Percentiles rank a stretch among this genome's conserved stretches.
phyloP scores from a whole-genome alignment of 2,888 invertebrate species.

The Microctonus brassicae region DNA sequence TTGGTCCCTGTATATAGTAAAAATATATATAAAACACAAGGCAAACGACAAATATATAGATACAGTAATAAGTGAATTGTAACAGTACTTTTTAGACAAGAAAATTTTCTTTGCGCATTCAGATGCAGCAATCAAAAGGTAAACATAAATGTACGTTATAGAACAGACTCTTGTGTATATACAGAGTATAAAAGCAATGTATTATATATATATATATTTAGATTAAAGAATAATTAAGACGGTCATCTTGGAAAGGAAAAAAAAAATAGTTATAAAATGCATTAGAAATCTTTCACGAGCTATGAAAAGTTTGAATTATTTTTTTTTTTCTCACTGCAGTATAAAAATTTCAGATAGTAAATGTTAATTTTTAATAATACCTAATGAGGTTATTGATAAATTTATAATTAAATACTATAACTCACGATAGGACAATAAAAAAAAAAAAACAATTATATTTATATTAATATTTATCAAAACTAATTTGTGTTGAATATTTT shows the following conservation, averaged over 20 bases:
- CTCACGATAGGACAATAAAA: too few relatives aligned
- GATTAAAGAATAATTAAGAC: too few relatives aligned
- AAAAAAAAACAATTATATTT: neutral
- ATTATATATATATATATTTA: too few relatives aligned
- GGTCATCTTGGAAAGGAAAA: too few relatives aligned
- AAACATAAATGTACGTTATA: neutral
- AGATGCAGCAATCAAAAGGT: neutral
- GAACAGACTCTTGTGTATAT: neutral
- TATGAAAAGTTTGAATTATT: neutral
- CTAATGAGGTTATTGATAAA: neutral
- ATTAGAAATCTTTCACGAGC: neutral
- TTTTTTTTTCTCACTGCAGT: neutral
- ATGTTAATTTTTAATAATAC: too few relatives aligned
- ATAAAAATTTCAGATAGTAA: too few relatives aligned
- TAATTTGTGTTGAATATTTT: neutral
- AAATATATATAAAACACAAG: neutral
- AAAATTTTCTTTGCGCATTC: slow-evolving; percentile 2
- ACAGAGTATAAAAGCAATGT: neutral
- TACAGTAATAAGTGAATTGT: neutral
- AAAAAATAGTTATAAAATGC: too few relatives aligned
- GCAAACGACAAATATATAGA: neutral
- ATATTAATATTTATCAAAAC: neutral
- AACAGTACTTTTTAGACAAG: neutral
- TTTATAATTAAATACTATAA: too few relatives aligned
- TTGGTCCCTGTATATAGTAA: neutral